Base-by-base conservation (phyloP, 1,140 invertebrate genomes). In the Stenopsyche tienmushanensis region DNA sequence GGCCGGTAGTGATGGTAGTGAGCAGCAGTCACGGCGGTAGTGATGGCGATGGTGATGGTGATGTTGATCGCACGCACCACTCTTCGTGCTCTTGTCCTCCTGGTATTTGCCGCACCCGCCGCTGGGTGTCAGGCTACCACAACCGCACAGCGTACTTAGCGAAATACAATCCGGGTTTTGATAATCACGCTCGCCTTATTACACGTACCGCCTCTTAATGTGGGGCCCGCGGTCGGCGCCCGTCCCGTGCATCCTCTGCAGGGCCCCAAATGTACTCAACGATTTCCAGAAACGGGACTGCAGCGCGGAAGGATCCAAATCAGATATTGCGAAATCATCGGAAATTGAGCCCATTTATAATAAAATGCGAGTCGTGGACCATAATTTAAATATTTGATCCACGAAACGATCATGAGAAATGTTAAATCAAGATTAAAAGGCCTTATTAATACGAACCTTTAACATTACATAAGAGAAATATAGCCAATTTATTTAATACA, bases 91-190 rank as follows among this genome's bases (percentile, higher is more conserved):
- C 29, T 34, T 34, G 29, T 34, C 29, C 54, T 66, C 64, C 68
- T 47, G 68, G 68, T 66, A 65, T 70, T 70, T 25, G 44, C 60
- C n/a, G n/a, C n/a, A n/a, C n/a, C 50, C 17, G 44, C 60, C 52
- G 18, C 52, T n/a, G 44, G 52, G 59, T 57, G 47, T 41, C 52
- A 57, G 59, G 65, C 60, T 53, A 39, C 60, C 60, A 67, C 62
- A 63, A 59, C 66, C 60, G 66, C 66, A 52, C 60, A 15, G 52
- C 49, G 52, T n/a, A n/a, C n/a, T n/a, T n/a, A 54, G 67, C 42
- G 63, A 65, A 62, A 69, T 25, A 62, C 63, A 65, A 69, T 69
- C 67, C 67, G 67, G 67, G 63, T 65, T 70, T 66, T 66, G 64
- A 64, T 62, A 63, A 63, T 70, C 68, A 70, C 68, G 68, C 60